These are phyloP conservation scores for Coleophora deauratella DNA, from an alignment of 2,888 invertebrate genomes.

Conservation along the genomic window DNA sequence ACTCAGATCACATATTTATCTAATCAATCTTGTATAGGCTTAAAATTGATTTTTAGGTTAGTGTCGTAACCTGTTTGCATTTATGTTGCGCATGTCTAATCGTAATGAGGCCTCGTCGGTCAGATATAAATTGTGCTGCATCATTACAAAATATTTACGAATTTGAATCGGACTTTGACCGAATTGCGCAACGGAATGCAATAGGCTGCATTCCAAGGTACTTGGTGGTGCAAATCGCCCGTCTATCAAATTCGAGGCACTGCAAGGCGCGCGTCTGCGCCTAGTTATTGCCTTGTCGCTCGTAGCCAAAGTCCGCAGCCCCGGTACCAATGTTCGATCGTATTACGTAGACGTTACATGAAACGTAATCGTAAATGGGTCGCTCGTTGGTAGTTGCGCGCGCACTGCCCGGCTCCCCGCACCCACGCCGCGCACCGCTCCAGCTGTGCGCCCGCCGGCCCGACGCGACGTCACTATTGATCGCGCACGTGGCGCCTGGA, in stretches of 20 bases:
- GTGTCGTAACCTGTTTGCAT: too few species aligned
- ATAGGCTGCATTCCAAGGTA: too few species aligned
- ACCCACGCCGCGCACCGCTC: conserved; percentile 2
- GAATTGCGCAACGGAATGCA: too few species aligned
- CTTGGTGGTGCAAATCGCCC: conserved; percentile 3
- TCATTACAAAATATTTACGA: too few species aligned
- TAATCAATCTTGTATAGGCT: too few species aligned
- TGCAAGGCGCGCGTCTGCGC: conserved; percentile 30
- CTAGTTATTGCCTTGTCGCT: conserved; percentile 20
- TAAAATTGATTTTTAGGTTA: too few species aligned
- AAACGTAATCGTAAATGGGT: conserved; percentile 69
- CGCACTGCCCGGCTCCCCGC: conserved; percentile 38
- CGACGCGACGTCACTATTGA: conserved; percentile 65
- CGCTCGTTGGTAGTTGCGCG: conserved; percentile 59
- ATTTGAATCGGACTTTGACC: too few species aligned
- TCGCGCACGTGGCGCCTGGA: conserved; percentile 70
- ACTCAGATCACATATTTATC: too few species aligned
- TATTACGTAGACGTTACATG: conserved; percentile 65
- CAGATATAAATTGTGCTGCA: too few species aligned
- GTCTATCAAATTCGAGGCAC: conserved; percentile 17
- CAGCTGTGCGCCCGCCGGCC: conserved; percentile 9
- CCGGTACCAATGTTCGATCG: conserved; percentile 50
- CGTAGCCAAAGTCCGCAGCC: conserved; percentile 21
- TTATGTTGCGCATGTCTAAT: too few species aligned
- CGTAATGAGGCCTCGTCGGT: too few species aligned